These are phyloP conservation scores for Passer domesticus DNA, from an alignment of 2,113 vertebrate genomes.

Conservation along the genomic window DNA sequence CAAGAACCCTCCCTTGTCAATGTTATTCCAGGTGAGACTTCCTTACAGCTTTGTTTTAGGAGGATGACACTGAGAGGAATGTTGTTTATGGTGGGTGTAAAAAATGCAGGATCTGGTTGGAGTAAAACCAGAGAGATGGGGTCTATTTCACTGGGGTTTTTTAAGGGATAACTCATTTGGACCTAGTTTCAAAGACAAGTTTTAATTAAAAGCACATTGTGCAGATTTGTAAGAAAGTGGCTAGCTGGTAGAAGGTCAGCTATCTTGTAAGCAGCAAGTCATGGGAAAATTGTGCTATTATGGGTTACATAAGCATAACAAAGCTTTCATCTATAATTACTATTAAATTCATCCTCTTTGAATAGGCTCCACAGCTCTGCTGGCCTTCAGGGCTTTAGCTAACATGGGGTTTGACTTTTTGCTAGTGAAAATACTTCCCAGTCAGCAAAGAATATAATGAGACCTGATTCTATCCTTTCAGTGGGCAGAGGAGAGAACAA, in stretches of 20 bases:
- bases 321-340: conserved; percentile 54
- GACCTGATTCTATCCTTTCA: background rate
- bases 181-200: conserved; percentile 14
- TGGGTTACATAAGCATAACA: conserved; percentile 56
- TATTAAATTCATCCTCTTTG: conserved; percentile 36
- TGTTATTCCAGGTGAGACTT: conserved; percentile 4
- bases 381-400: conserved; percentile 12
- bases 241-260: conserved; percentile 40
- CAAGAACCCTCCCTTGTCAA: background rate
- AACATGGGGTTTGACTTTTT: background rate
- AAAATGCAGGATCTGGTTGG: background rate
- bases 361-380: conserved; percentile 1
- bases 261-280: conserved; percentile 40
- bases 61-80: background rate
- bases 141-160: background rate
- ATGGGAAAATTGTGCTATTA: conserved; percentile 48
- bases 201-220: conserved; percentile 53
- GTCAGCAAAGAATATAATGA: background rate
- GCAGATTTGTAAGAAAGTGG: background rate
- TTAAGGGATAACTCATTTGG: conserved; percentile 29
- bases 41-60: background rate
- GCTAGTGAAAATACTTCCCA: background rate
- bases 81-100: background rate
- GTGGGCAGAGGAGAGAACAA: background rate
- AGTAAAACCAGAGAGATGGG: background rate